Conservation (phyloP, 2,888 invertebrate genomes). For the Minunthozetes semirufus region DNA sequence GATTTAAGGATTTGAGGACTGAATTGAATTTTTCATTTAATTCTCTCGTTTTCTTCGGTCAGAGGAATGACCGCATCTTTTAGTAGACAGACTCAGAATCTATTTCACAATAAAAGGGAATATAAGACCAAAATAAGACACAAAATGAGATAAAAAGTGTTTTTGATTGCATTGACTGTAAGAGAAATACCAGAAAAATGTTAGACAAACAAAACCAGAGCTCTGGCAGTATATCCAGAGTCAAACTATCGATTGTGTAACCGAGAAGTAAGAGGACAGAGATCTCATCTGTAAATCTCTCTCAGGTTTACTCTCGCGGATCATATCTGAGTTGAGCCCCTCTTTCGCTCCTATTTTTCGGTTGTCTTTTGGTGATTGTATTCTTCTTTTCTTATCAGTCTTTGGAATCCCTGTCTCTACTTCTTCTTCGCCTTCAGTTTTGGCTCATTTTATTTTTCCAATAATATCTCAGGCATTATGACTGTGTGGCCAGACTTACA, state of each 20-base stretch:
- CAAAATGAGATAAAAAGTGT: conserved; percentile 7
- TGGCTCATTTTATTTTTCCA: background rate
- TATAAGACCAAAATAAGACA: conserved; percentile 7
- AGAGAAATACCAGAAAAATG: background rate
- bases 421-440: background rate
- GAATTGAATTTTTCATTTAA: no score
- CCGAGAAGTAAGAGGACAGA: conserved; percentile 1
- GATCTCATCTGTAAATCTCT: conserved; percentile 14
- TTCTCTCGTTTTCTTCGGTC: no score
- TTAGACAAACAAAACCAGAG: conserved; percentile 2
- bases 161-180: background rate
- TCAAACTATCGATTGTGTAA: background rate
- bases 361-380: conserved; percentile 9
- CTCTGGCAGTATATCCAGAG: background rate
- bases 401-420: conserved; percentile 7
- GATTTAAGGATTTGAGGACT: no score
- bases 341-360: conserved; percentile 26
- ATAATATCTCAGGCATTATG: conserved; percentile 10
- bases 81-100: background rate
- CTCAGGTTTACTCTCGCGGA: background rate
- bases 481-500: conserved; percentile 12
- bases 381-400: conserved; percentile 6
- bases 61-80: background rate
- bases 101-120: background rate
- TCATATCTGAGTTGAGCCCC: conserved; percentile 13